phyloP scores from a whole-genome alignment of 2,113 vertebrate genomes.

The Sinocyclocheilus grahami region DNA sequence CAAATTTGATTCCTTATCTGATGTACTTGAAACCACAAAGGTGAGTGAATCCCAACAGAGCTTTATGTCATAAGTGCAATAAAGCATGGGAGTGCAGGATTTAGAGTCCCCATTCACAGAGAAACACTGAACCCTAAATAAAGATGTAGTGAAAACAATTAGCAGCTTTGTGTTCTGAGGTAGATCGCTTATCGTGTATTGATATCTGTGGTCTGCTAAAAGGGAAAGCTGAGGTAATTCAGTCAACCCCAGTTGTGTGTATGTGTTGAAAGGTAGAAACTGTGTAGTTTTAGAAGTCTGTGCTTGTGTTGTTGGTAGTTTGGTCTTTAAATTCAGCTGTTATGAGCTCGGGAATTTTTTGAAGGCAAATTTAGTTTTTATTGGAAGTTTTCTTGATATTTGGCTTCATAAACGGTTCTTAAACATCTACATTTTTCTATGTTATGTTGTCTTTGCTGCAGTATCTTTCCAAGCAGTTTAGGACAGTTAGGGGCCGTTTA shows the following conservation, averaged over 20 bases:
- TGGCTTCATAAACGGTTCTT: not conserved
- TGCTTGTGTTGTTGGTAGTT: not conserved
- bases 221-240: slow-evolving; percentile 34
- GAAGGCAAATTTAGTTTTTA: too few relatives aligned
- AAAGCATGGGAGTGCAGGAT: not conserved
- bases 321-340: not conserved
- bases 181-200: slow-evolving; percentile 50
- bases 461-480: not conserved
- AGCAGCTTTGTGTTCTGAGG: slow-evolving; percentile 36
- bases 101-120: not conserved
- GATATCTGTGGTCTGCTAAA: slow-evolving; percentile 47
- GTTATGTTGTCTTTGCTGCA: not conserved
- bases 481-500: too few relatives aligned
- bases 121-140: slow-evolving; percentile 11
- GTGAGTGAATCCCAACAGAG: slow-evolving; percentile 10
- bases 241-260: slow-evolving; percentile 27
- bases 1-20: slow-evolving; percentile 34
- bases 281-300: not conserved
- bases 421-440: too few relatives aligned
- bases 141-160: slow-evolving; percentile 47
- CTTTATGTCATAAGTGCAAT: slow-evolving; percentile 3
- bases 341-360: not conserved
- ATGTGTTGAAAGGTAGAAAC: not conserved
- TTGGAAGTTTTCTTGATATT: not conserved
- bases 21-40: slow-evolving; percentile 25